phyloP scores from a whole-genome alignment of 2,797 vertebrate genomes.

The Trichosurus vulpecula region DNA sequence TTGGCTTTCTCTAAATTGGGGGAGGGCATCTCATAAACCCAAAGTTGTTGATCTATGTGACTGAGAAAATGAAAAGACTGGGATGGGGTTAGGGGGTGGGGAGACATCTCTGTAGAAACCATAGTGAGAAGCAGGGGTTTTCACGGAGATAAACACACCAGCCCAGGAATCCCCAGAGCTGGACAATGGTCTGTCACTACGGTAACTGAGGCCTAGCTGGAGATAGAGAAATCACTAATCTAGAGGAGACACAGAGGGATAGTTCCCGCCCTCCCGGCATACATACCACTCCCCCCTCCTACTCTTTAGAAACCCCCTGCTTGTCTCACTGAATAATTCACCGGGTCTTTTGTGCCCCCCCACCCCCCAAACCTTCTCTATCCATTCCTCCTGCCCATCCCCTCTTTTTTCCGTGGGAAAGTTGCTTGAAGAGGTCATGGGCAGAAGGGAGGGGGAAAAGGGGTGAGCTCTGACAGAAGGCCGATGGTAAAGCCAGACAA shows the following conservation, averaged over 20 bases:
- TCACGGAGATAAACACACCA: neutral
- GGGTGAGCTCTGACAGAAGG: constrained; percentile 80
- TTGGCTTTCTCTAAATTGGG: neutral
- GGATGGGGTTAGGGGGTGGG: neutral
- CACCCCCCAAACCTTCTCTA: constrained; percentile 43
- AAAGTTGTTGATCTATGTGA: neutral
- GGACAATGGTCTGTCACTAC: constrained; percentile 78
- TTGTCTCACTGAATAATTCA: constrained; percentile 81
- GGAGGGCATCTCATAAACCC: neutral
- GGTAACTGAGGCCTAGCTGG: constrained; percentile 66
- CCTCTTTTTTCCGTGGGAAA: constrained; percentile 83
- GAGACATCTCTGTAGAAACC: neutral
- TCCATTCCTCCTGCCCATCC: constrained; percentile 57
- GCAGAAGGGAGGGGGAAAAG: constrained; percentile 56
- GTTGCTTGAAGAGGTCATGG: constrained; percentile 80
- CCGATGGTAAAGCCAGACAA: constrained; percentile 79
- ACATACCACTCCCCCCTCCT: constrained; percentile 33
- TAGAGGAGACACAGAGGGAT: constrained; percentile 30
- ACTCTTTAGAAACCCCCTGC: constrained; percentile 78
- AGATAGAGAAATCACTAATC: constrained; percentile 66
- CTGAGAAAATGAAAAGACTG: constrained; percentile 15
- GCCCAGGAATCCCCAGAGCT: constrained; percentile 23
- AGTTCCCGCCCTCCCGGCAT: constrained; percentile 7
- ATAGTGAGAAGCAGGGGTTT: neutral
- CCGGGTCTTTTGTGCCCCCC: constrained; percentile 78